These are phyloP conservation scores for Drosophila quasianomalipes DNA, from an alignment of 2,888 invertebrate species.

Conservation along the genomic window DNA sequence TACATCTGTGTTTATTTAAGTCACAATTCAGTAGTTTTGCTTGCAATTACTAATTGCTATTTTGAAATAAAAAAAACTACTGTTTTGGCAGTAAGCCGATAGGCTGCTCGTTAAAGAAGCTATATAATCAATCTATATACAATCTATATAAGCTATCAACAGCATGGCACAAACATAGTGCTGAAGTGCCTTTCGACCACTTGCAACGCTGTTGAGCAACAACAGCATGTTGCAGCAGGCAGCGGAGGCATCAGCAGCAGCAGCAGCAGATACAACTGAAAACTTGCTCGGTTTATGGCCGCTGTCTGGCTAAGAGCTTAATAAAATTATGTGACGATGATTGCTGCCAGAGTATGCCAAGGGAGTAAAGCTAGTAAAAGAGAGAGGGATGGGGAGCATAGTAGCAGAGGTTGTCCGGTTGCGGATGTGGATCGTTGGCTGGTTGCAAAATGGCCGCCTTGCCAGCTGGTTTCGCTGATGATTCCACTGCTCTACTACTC, in stretches of 20 bases:
- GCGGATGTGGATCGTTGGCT: conserved; percentile 60
- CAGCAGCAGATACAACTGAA: conserved; percentile 21
- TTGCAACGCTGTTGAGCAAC: conserved; percentile 33
- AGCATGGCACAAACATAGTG: conserved; percentile 20
- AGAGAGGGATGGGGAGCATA: not conserved
- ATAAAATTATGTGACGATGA: conserved; percentile 82
- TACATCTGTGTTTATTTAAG: not conserved
- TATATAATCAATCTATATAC: not conserved
- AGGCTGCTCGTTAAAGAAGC: conserved; percentile 10
- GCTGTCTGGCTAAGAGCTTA: conserved; percentile 68
- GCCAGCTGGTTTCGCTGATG: conserved; percentile 48
- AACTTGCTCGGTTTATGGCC: conserved; percentile 39
- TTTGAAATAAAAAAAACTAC: not conserved
- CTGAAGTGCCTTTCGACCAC: conserved; percentile 25
- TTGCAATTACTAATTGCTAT: not conserved
- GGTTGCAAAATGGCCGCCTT: conserved; percentile 58
- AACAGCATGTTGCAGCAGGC: conserved; percentile 41
- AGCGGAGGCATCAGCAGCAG: conserved; percentile 18
- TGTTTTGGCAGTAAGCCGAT: not conserved
- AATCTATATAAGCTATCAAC: conserved; percentile 14
- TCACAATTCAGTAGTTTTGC: not conserved
- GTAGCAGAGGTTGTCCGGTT: conserved; percentile 31
- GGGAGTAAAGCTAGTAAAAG: not conserved
- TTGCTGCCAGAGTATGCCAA: conserved; percentile 50
- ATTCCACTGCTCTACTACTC: conserved; percentile 19